Base-by-base conservation (phyloP, 2,888 invertebrate genomes). In the Blastobasis adustella region DNA sequence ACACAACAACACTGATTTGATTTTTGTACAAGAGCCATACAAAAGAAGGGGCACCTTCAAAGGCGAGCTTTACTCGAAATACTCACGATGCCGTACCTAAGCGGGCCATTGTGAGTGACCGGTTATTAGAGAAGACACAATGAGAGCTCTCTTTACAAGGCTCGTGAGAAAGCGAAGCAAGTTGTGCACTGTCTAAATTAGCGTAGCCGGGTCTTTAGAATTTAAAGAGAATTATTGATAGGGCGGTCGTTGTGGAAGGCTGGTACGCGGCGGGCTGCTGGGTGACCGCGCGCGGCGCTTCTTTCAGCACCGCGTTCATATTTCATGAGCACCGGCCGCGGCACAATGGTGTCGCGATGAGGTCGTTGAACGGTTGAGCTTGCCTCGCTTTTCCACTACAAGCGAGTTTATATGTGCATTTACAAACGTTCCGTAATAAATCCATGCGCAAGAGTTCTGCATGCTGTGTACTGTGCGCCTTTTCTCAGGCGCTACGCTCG, bases 291-390 rank as follows among this genome's bases (percentile, higher is more conserved):
- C 23, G 23, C 23, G 23, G 63, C 66, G 76, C n/a, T 76, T 82
- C 84, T 84, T 86, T 82, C 81, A 84, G 71, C 66, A 60, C 62
- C 67, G 75, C 75, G 73, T 87, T 76, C 79, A 87, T 87, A 84
- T 87, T 87, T 83, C 80, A 87, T 85, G 82, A 85, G 80, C 71
- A 71, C 65, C 69, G 76, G 75, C 69, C 79, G 71, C 65, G 69
- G 69, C 67, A 85, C 86, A 85, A 87, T 85, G 73, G 77, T 76
- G 82, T 63, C 78, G 80, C 76, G 81, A 79, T 78, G 86, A 80
- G 85, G 76, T 82, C 84, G 82, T 79, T 81, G 80, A 75, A 78
- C 80, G 73, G 68, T 68, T 66, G 59, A 63, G 64, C 66, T 67
- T 66, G 72, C 70, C 73, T 73, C 69, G 65, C 67, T 70, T 65